Evolutionary conservation across 2,113 vertebrate species (phyloP), one percentile per base, ranked within the genome.

Genomic region (Nesogale talazaci): DNA sequence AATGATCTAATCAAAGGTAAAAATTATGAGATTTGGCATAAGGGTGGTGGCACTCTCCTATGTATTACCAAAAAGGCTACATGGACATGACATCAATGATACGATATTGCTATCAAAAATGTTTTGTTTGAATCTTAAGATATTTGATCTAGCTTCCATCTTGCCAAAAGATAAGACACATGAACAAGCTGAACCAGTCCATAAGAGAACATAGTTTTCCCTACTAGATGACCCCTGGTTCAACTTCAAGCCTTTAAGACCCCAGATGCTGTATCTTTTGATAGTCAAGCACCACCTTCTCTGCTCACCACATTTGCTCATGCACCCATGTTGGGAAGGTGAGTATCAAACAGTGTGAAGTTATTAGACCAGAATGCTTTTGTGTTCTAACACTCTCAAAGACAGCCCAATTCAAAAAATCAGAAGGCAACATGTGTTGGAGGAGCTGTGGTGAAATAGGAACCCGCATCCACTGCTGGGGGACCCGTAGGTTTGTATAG

Each of bases 161-260:
- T 80, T 83, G 88, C 79, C 29, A 80, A 72, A 93, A 91, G 87
- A 91, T 16, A 2, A 90, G 40, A 57, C 57, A 67, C 23, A 92
- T 63, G n/a, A 95, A 94, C 20, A 83, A 36, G 14, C 56, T 79
- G 65, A 91, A 83, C 10, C 34, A 86, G 6, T 29, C 34, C 42
- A 31, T 90, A 52, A 88, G 40, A 22, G 90, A 85, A 56, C 46
- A 4, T 88, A 10, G 16, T 75, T n/a, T 72, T 76, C 46, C 46
- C 9, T 52, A 12, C 46, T 52, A 52, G 46, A 52, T 52, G 46
- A 52, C 10, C 46, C 10, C 46, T 8, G 10, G 46, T 52, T 52
- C 1, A 2, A 69, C 86, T 23, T 1, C 9, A 38, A 57, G 92
- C 78, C 46, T 52, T 52, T 52, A 52, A 52, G 46, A 52, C 46